Evolutionary conservation across 2,113 vertebrate species (phyloP).

Genomic region (Brachyistius frenatus): DNA sequence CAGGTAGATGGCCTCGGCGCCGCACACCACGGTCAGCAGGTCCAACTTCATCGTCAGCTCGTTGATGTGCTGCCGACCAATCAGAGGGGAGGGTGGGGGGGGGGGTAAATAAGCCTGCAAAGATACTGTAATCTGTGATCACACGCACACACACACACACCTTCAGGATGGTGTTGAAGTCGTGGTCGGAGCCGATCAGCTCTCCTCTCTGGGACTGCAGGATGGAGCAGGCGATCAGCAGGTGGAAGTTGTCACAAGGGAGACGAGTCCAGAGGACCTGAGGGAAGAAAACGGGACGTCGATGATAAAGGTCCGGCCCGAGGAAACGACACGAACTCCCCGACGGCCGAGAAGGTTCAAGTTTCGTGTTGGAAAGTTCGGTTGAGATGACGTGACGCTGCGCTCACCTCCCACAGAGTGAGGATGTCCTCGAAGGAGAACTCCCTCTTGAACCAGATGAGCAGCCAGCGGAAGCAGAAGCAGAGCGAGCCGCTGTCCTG

Average conservation of each 20-base stretch:
- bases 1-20: conserved; percentile 88
- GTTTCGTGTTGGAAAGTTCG: no score
- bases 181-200: conserved; percentile 90
- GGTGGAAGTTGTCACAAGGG: conserved; percentile 91
- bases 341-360: no score
- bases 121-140: neutral
- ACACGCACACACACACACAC: conserved; percentile 64
- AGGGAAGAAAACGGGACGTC: neutral
- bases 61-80: conserved; percentile 89
- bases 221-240: conserved; percentile 91
- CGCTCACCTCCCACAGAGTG: conserved; percentile 90
- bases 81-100: no score
- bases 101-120: no score
- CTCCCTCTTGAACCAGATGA: conserved; percentile 96
- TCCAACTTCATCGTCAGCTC: conserved; percentile 94
- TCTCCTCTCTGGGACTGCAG: conserved; percentile 89
- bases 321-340: no score
- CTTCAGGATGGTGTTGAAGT: conserved; percentile 95
- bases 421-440: conserved; percentile 92
- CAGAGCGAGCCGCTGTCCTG: conserved; percentile 87
- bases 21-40: conserved; percentile 84
- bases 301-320: neutral
- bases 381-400: no score
- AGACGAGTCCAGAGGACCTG: conserved; percentile 91
- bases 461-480: conserved; percentile 92